phyloP scores from a whole-genome alignment of 2,888 invertebrate species.

The Callyntrura sp. region DNA sequence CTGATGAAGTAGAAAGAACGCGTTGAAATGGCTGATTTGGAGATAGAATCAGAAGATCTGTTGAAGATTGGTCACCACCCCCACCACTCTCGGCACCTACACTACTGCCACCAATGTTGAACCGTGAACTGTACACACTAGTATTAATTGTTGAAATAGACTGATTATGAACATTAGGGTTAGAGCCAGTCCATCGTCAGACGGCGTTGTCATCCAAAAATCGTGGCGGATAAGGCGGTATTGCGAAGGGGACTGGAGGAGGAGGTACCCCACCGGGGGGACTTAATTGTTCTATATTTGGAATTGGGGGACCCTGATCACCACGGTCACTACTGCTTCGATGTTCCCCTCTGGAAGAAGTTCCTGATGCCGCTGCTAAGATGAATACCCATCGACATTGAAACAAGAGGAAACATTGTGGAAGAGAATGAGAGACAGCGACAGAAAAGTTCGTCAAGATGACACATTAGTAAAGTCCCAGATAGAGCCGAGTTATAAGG shows the following conservation, averaged over 20 bases:
- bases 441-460: background rate
- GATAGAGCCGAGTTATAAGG: background rate
- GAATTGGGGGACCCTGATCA: constrained; percentile 76
- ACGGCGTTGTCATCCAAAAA: constrained; percentile 91
- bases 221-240: constrained; percentile 92
- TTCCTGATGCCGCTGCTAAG: constrained; percentile 91
- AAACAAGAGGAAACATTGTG: background rate
- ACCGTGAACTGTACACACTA: constrained; percentile 74
- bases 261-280: constrained; percentile 89
- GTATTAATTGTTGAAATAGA: constrained; percentile 75
- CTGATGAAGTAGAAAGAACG: constrained; percentile 69
- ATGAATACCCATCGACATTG: background rate
- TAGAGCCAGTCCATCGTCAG: constrained; percentile 89
- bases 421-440: background rate
- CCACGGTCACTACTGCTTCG: constrained; percentile 83
- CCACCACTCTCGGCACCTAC: constrained; percentile 55
- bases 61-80: constrained; percentile 65
- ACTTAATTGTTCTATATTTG: constrained; percentile 77
- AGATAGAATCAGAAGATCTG: constrained; percentile 70
- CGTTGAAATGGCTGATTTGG: constrained; percentile 70
- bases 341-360: constrained; percentile 90
- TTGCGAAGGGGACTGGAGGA: constrained; percentile 86
- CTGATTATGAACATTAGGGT: constrained; percentile 78
- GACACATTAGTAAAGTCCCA: background rate
- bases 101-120: constrained; percentile 70